Conservation (phyloP, 2,113 vertebrate species). For the Sitta europaea region DNA sequence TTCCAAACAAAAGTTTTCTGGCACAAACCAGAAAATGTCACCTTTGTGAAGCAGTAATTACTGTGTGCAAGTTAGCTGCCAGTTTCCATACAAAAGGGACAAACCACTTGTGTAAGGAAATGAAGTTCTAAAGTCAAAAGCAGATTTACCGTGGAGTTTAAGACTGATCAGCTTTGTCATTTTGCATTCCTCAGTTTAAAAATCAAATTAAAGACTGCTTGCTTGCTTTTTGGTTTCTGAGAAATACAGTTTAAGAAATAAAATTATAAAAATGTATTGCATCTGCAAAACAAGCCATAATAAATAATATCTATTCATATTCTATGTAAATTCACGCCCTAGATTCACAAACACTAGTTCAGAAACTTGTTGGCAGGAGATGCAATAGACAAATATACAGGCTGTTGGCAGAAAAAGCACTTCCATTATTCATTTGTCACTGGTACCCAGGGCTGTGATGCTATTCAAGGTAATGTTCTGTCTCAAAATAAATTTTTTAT, state of each 20-base stretch:
- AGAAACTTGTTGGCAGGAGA: constrained; percentile 17
- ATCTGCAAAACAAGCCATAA: background rate
- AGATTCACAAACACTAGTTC: background rate
- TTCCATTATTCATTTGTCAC: constrained; percentile 52
- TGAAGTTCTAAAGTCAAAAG: background rate
- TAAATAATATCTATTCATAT: constrained; percentile 34
- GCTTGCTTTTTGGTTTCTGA: background rate
- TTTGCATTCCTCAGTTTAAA: background rate
- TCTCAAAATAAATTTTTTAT: constrained; percentile 52
- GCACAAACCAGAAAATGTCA: background rate
- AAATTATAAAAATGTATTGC: background rate
- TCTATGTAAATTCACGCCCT: constrained; percentile 5
- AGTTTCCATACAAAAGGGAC: background rate
- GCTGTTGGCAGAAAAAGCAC: constrained; percentile 10
- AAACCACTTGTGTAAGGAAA: background rate
- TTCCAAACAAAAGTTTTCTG: background rate
- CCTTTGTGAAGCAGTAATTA: background rate
- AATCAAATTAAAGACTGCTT: background rate
- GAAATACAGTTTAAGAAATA: background rate
- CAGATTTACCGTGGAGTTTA: background rate
- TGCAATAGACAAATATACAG: constrained; percentile 10
- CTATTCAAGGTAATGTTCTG: constrained; percentile 54
- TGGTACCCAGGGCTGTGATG: constrained; percentile 3
- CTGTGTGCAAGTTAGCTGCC: background rate
- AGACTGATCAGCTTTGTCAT: background rate